phyloP scores from a whole-genome alignment of 2,888 invertebrate species.

The Ferrisia virgata region DNA sequence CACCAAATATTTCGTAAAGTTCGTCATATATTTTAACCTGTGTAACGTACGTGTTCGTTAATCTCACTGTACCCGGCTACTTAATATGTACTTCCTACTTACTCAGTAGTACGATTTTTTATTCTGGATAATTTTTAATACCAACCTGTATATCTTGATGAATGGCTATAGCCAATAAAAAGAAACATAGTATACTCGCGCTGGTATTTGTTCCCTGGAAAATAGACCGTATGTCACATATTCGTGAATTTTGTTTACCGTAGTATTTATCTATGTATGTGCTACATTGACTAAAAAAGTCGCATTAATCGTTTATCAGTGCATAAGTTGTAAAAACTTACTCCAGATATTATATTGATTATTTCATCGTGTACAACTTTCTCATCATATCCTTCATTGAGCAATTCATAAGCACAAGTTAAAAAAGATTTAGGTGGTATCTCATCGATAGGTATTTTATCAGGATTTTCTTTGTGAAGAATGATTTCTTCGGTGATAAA shows the following conservation, averaged over 20 bases:
- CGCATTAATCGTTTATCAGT: too few species aligned
- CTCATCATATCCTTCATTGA: neutral
- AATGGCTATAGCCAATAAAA: neutral
- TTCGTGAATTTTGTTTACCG: too few species aligned
- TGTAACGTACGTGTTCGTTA: neutral
- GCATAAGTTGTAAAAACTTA: neutral
- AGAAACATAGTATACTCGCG: neutral
- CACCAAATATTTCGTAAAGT: constrained; percentile 47
- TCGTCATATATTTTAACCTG: constrained; percentile 48
- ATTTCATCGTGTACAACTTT: neutral
- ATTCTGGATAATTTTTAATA: too few species aligned
- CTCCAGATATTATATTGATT: neutral
- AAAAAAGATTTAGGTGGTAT: neutral
- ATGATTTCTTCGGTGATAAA: neutral
- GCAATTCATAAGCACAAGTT: neutral
- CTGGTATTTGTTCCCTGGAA: neutral
- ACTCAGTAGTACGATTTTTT: neutral
- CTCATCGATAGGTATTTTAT: neutral
- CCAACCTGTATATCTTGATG: neutral
- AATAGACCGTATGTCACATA: too few species aligned
- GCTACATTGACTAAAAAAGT: too few species aligned
- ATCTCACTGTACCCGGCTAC: too few species aligned
- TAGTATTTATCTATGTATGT: too few species aligned
- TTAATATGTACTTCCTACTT: too few species aligned
- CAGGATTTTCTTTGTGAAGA: neutral